Evolutionary conservation across 2,888 invertebrate species (phyloP).

Genomic region (Chloromyia formosa): DNA sequence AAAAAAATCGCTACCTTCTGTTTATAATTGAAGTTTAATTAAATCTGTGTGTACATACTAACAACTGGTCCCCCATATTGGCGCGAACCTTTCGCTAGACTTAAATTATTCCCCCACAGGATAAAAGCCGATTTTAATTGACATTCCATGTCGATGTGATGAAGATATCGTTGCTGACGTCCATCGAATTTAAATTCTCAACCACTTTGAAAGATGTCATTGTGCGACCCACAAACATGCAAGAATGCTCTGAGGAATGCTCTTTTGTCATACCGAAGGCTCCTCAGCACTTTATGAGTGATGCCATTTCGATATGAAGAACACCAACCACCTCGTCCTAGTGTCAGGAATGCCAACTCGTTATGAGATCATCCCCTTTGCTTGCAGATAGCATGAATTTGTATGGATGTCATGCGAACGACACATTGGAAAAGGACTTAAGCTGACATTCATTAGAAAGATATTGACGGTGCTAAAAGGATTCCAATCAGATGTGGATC

Average conservation of each 20-base stretch:
- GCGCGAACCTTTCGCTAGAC: too few relatives aligned
- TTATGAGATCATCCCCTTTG: too few relatives aligned
- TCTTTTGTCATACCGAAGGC: background rate
- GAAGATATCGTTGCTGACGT: constrained; percentile 43
- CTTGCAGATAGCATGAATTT: background rate
- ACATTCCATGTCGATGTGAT: constrained; percentile 43
- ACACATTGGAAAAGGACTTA: background rate
- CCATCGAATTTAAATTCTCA: constrained; percentile 44
- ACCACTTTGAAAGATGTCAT: constrained; percentile 20
- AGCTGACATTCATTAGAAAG: constrained; percentile 39
- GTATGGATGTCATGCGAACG: background rate
- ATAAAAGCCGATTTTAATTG: constrained; percentile 29
- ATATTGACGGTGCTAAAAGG: constrained; percentile 28
- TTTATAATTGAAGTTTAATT: too few relatives aligned
- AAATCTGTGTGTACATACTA: too few relatives aligned
- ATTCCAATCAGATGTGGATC: constrained; percentile 23
- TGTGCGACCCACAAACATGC: constrained; percentile 33
- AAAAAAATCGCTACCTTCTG: too few relatives aligned
- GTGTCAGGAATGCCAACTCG: too few relatives aligned
- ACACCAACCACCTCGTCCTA: too few relatives aligned
- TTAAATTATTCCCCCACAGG: too few relatives aligned
- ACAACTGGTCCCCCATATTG: too few relatives aligned
- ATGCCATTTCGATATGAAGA: too few relatives aligned
- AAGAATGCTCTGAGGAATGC: constrained; percentile 43
- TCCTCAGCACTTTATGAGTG: too few relatives aligned